These are phyloP conservation scores for Aphelocoma californica DNA, from an alignment of 2,797 vertebrate genomes.

Conservation along the genomic window DNA sequence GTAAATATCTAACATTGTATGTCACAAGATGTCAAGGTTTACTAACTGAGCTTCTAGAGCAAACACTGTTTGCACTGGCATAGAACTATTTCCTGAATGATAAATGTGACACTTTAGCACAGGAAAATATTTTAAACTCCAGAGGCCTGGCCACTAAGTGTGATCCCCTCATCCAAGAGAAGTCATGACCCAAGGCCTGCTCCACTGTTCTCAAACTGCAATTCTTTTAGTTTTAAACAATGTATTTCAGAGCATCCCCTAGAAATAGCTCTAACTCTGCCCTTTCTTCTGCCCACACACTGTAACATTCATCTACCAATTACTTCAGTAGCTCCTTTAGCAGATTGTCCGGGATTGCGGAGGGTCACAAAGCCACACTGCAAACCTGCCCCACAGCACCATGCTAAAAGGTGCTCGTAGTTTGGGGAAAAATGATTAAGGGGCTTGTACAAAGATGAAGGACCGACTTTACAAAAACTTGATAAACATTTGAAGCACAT, in stretches of 20 bases:
- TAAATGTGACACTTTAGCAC: constrained; percentile 18
- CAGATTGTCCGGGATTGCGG: background rate
- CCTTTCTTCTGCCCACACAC: constrained; percentile 51
- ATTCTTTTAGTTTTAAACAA: constrained; percentile 53
- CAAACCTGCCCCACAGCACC: constrained; percentile 48
- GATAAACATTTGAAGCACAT: background rate
- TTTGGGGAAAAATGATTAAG: background rate
- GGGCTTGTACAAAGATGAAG: constrained; percentile 39
- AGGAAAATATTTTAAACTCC: constrained; percentile 42
- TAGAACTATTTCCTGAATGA: background rate
- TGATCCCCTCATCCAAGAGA: background rate
- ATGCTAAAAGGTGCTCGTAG: background rate
- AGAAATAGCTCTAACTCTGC: constrained; percentile 56
- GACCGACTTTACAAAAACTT: constrained; percentile 45
- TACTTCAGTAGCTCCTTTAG: constrained; percentile 34
- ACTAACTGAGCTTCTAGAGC: constrained; percentile 23
- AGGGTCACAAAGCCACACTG: constrained; percentile 30
- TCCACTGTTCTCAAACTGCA: constrained; percentile 29
- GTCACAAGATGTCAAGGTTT: background rate
- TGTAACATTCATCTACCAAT: constrained; percentile 51
- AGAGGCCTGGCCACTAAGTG: constrained; percentile 46
- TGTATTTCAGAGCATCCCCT: constrained; percentile 45
- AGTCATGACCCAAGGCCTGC: constrained; percentile 28
- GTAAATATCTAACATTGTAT: constrained; percentile 17
- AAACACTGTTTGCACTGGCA: background rate